These are phyloP conservation scores for Octopus sinensis DNA, from an alignment of 1,140 invertebrate species.

Conservation along the genomic window DNA sequence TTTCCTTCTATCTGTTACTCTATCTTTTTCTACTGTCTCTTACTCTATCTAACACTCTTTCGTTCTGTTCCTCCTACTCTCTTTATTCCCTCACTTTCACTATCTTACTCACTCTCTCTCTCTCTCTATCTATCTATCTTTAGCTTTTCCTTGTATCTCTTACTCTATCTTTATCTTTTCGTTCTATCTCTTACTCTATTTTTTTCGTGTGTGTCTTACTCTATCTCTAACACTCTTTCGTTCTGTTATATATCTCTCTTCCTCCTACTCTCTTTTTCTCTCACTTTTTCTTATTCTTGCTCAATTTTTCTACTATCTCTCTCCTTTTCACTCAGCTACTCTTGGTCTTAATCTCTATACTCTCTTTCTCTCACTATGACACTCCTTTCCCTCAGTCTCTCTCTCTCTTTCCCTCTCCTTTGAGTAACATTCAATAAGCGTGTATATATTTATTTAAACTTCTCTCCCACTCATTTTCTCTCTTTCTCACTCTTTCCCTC, in stretches of 20 bases:
- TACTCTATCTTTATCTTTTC: neutral
- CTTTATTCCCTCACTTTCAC: neutral
- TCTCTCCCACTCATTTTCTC: neutral
- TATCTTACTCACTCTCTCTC: neutral
- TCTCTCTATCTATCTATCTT: neutral
- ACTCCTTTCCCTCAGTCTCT: neutral
- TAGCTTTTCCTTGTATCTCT: neutral
- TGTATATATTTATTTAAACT: neutral
- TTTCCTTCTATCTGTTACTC: neutral
- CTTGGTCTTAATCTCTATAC: neutral
- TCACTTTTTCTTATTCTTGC: neutral
- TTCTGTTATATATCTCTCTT: neutral
- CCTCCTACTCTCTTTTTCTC: neutral
- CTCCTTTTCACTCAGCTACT: neutral
- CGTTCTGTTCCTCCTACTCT: neutral
- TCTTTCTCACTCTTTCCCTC: neutral
- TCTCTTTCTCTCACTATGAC: neutral
- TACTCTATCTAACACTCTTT: neutral
- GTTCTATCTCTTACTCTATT: neutral
- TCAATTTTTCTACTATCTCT: neutral
- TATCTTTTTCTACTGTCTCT: neutral
- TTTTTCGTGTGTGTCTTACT: neutral
- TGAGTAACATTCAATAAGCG: neutral
- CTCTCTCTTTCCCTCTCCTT: slow-evolving; percentile 1
- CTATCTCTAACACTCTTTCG: neutral